A percentile compares a stretch with the other conserved stretches of the same genome.
Conservation (phyloP, 2,797 vertebrate genomes). For the Fratercula arctica region DNA sequence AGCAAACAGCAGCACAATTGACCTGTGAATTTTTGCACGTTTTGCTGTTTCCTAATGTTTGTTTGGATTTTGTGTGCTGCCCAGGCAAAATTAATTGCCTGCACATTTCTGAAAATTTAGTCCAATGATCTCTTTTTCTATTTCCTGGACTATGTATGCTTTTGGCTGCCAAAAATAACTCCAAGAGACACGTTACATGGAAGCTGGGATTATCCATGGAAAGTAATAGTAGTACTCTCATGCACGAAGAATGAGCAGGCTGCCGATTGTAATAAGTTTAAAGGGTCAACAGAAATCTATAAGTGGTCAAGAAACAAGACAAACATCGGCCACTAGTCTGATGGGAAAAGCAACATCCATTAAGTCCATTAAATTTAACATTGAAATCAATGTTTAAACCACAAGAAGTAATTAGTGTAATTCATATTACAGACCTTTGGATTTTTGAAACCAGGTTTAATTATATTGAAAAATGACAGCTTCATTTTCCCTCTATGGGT, state of each 20-base stretch:
- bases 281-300: constrained; percentile 85
- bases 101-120: constrained; percentile 52
- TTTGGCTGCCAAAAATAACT: constrained; percentile 65
- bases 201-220: constrained; percentile 51
- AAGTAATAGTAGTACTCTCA: constrained; percentile 56
- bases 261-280: constrained; percentile 84
- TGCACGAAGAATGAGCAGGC: constrained; percentile 79
- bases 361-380: constrained; percentile 96
- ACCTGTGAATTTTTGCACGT: constrained; percentile 45
- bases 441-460: constrained; percentile 78
- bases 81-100: constrained; percentile 58
- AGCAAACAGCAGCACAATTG: constrained; percentile 3
- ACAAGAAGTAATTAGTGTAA: constrained; percentile 85
- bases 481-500: constrained; percentile 71
- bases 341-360: constrained; percentile 91
- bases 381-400: constrained; percentile 92
- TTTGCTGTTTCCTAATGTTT: constrained; percentile 53
- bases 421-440: constrained; percentile 79
- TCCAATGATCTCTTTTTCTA: constrained; percentile 27
- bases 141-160: constrained; percentile 22
- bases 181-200: constrained; percentile 23
- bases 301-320: constrained; percentile 89
- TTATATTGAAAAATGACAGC: constrained; percentile 80
- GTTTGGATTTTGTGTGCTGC: constrained; percentile 55
- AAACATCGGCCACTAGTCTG: constrained; percentile 85